Percentiles rank a stretch among this genome's conserved stretches.
These are phyloP conservation scores for Pampus argenteus DNA, from an alignment of 2,797 vertebrate species.

Conservation along the genomic window DNA sequence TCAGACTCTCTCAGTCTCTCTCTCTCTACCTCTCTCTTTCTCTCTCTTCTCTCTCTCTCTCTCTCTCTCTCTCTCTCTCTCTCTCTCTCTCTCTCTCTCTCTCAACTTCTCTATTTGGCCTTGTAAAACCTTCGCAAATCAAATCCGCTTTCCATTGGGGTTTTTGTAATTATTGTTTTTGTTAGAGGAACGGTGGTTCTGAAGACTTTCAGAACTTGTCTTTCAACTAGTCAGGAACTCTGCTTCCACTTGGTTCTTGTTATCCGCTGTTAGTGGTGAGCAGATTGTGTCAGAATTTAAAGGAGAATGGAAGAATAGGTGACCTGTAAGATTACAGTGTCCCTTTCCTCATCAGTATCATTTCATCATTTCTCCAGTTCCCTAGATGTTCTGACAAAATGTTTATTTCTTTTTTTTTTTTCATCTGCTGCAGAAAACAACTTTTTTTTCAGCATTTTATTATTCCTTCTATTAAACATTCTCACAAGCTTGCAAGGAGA, in stretches of 20 bases:
- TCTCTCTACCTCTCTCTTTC: slow-evolving; percentile 35
- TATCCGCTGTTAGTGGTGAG: slow-evolving; percentile 30
- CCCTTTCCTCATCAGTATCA: slow-evolving; percentile 19
- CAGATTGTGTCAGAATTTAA: slow-evolving; percentile 29
- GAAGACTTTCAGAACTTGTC: slow-evolving; percentile 60
- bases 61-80: slow-evolving; percentile 30
- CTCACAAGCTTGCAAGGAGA: too few species aligned
- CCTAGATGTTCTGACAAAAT: slow-evolving; percentile 5
- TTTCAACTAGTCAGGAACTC: slow-evolving; percentile 58
- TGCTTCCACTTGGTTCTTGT: slow-evolving; percentile 51
- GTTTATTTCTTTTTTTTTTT: slow-evolving; percentile 1
- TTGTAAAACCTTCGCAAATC: slow-evolving; percentile 80
- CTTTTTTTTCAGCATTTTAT: neutral
- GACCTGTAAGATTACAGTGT: slow-evolving; percentile 24
- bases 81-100: slow-evolving; percentile 30
- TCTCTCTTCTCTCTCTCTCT: slow-evolving; percentile 19
- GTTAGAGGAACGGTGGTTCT: slow-evolving; percentile 58
- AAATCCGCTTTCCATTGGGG: slow-evolving; percentile 73
- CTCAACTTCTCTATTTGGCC: slow-evolving; percentile 65
- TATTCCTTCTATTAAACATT: neutral
- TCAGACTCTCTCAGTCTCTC: slow-evolving; percentile 25
- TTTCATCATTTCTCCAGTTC: slow-evolving; percentile 9
- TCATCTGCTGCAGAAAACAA: neutral
- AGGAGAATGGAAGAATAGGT: slow-evolving; percentile 14
- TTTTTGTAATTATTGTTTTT: slow-evolving; percentile 76